A percentile compares a stretch with the other conserved stretches of the same genome.
Conservation (phyloP, 2,797 vertebrate species). For the Periparus ater region DNA sequence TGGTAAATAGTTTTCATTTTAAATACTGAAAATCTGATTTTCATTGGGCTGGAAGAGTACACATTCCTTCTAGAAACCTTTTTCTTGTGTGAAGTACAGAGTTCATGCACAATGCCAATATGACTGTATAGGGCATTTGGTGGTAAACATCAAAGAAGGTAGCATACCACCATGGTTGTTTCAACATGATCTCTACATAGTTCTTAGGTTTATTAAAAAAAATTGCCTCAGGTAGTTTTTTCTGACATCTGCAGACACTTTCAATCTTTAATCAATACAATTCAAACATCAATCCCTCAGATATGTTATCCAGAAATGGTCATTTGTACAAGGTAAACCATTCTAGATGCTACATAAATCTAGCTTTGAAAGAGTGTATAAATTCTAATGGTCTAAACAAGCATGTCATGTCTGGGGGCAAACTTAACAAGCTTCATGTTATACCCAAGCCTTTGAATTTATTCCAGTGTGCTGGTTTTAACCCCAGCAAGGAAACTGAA, state of each 20-base stretch:
- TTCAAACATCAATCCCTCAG: neutral
- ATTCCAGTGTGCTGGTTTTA: neutral
- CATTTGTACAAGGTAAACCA: neutral
- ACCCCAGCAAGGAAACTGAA: neutral
- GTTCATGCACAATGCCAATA: neutral
- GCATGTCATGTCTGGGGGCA: neutral
- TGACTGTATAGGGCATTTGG: neutral
- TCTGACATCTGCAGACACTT: neutral
- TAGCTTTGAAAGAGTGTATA: neutral
- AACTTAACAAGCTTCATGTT: neutral
- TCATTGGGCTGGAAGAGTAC: neutral
- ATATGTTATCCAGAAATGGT: neutral
- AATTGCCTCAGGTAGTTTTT: neutral
- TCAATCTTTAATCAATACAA: neutral
- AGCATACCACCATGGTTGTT: neutral
- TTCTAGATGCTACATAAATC: neutral
- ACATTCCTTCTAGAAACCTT: neutral
- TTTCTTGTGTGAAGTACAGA: neutral
- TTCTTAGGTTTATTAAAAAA: neutral
- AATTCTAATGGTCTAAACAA: neutral
- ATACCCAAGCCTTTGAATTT: neutral
- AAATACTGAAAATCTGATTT: neutral
- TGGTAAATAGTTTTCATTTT: neutral
- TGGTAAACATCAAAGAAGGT: neutral
- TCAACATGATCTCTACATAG: neutral